Percentiles rank a stretch among this genome's conserved stretches.
Conservation (phyloP, 2,888 invertebrate genomes). For the Cheilosia soror region DNA sequence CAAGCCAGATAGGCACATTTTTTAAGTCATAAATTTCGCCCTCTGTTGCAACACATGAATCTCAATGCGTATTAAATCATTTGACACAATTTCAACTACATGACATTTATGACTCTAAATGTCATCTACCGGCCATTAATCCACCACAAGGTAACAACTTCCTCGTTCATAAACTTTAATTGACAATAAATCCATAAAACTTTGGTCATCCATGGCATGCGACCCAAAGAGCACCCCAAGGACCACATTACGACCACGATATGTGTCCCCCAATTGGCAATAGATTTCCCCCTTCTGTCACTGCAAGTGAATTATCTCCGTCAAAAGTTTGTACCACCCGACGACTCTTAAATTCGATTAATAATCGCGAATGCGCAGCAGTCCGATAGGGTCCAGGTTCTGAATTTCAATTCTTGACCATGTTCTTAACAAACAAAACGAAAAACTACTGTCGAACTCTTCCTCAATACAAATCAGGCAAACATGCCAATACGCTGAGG, state of each 20-base stretch:
- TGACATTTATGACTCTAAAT: constrained; percentile 50
- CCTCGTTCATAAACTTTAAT: constrained; percentile 61
- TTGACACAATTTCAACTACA: constrained; percentile 32
- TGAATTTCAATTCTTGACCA: constrained; percentile 33
- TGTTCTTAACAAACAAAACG: constrained; percentile 39
- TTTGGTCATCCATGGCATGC: constrained; percentile 16
- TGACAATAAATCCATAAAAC: constrained; percentile 56
- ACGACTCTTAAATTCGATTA: constrained; percentile 49
- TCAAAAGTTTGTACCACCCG: constrained; percentile 42
- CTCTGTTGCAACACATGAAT: neutral
- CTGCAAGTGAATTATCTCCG: constrained; percentile 39
- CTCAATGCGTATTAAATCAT: constrained; percentile 21
- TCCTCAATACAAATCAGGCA: constrained; percentile 33
- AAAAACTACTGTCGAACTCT: constrained; percentile 13
- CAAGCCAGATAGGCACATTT: neutral
- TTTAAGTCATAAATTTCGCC: constrained; percentile 1
- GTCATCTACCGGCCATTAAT: constrained; percentile 46
- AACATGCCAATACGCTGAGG: constrained; percentile 28
- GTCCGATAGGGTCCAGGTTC: neutral
- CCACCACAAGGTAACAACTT: constrained; percentile 40
- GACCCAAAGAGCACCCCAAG: constrained; percentile 14
- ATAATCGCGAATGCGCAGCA: constrained; percentile 27
- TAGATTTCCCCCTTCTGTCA: constrained; percentile 30
- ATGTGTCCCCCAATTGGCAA: constrained; percentile 35
- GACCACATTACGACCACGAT: constrained; percentile 21